Percentiles rank a stretch among this genome's conserved stretches.
These are phyloP conservation scores for Octonoba sinensis DNA, from an alignment of 2,888 invertebrate genomes.

Conservation along the genomic window DNA sequence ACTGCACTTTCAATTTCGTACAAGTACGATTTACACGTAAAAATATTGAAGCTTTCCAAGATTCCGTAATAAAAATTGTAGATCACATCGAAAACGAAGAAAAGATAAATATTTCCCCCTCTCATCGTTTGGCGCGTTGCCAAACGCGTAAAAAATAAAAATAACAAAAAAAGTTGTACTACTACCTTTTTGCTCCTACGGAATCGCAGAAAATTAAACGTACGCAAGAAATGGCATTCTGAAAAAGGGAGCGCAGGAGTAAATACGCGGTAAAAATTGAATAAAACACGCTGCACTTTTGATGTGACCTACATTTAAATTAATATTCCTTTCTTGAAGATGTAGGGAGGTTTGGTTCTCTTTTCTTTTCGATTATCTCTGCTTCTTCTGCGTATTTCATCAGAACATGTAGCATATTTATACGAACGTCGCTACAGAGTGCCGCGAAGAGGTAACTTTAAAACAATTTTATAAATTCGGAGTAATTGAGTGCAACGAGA, in stretches of 20 bases:
- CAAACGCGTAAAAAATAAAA: constrained; percentile 50
- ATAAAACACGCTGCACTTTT: background rate
- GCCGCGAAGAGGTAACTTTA: no score
- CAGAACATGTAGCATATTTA: no score
- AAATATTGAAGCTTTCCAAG: background rate
- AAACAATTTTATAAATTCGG: no score
- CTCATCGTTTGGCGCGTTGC: constrained; percentile 43
- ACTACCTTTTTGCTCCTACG: constrained; percentile 61
- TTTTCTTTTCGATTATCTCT: no score
- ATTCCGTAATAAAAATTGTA: constrained; percentile 58
- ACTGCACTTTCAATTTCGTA: no score
- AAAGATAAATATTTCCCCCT: constrained; percentile 36
- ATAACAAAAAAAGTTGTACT: constrained; percentile 48
- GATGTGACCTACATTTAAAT: no score
- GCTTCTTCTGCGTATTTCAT: no score
- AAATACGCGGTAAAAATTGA: constrained; percentile 15
- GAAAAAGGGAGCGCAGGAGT: constrained; percentile 15
- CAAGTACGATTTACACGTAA: background rate
- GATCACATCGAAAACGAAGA: constrained; percentile 48
- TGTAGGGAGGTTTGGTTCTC: no score
- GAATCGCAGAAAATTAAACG: constrained; percentile 54
- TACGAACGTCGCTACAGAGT: no score
- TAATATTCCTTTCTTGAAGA: no score
- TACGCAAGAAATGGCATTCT: constrained; percentile 34
- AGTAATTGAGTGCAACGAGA: no score